Conservation (phyloP, 2,113 vertebrate genomes). For the Balaenoptera acutorostrata region DNA sequence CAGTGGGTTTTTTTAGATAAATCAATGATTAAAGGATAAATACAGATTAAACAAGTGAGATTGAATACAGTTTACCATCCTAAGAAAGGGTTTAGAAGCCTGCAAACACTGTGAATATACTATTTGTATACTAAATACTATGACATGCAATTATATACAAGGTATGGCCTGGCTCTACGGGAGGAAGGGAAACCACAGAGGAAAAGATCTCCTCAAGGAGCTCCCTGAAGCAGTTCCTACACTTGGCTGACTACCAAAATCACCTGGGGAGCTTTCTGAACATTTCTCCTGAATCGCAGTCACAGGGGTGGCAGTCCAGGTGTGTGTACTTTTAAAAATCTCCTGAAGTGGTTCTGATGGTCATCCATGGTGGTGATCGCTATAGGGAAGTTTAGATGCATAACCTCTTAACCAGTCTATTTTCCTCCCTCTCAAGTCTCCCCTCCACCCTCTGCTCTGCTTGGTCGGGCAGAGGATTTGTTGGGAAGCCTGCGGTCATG, state of each 20-base stretch:
- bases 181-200: not conserved
- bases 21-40: not conserved
- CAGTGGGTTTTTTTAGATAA: not conserved
- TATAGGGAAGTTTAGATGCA: not conserved
- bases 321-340: not conserved
- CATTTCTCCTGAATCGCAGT: not conserved
- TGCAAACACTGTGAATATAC: not conserved
- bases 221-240: not conserved
- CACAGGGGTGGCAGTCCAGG: not conserved
- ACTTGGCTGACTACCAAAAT: not conserved
- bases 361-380: not conserved
- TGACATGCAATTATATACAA: not conserved
- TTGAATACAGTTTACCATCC: not conserved
- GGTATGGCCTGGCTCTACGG: not conserved
- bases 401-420: not conserved
- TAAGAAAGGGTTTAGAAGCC: not conserved
- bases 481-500: not conserved
- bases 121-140: not conserved
- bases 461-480: not conserved
- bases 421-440: not conserved
- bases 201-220: not conserved
- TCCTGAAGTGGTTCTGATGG: not conserved
- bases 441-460: not conserved
- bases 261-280: not conserved
- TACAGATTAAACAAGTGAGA: not conserved